These are phyloP conservation scores for Nerophis ophidion DNA, from an alignment of 2,113 vertebrate genomes.

Conservation along the genomic window DNA sequence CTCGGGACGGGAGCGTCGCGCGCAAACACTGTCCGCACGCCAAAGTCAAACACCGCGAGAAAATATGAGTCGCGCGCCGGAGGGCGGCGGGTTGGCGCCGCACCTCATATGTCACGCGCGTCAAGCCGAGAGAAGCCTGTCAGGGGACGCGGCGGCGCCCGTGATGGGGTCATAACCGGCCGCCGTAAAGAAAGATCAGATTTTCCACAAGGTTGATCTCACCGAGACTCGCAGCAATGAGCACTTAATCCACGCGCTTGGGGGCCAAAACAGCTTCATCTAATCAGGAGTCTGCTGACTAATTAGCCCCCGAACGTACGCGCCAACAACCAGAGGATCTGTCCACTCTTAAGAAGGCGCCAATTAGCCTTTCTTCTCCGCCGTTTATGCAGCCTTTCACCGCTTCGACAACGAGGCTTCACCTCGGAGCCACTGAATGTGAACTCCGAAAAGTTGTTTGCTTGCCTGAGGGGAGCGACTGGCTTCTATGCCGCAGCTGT, in stretches of 20 bases:
- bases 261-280: constrained; percentile 66
- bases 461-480: constrained; percentile 19
- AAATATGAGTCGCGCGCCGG: constrained; percentile 52
- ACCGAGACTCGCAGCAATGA: constrained; percentile 61
- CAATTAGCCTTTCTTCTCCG: constrained; percentile 65
- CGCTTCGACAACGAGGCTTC: constrained; percentile 35
- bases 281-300: constrained; percentile 69
- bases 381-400: constrained; percentile 58
- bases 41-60: constrained; percentile 61
- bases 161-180: constrained; percentile 58
- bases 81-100: constrained; percentile 49
- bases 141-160: constrained; percentile 34
- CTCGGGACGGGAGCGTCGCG: constrained; percentile 56
- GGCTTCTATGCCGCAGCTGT: constrained; percentile 46
- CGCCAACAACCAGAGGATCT: constrained; percentile 64
- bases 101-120: constrained; percentile 68
- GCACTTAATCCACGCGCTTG: constrained; percentile 63
- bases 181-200: constrained; percentile 60
- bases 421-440: constrained; percentile 28
- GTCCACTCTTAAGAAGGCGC: constrained; percentile 59
- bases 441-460: constrained; percentile 13
- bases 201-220: constrained; percentile 64
- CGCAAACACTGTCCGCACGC: constrained; percentile 43
- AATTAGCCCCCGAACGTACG: constrained; percentile 66
- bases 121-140: constrained; percentile 51